Base-by-base conservation (phyloP, 2,888 invertebrate species). In the Sinopyrophorus schimmeli region DNA sequence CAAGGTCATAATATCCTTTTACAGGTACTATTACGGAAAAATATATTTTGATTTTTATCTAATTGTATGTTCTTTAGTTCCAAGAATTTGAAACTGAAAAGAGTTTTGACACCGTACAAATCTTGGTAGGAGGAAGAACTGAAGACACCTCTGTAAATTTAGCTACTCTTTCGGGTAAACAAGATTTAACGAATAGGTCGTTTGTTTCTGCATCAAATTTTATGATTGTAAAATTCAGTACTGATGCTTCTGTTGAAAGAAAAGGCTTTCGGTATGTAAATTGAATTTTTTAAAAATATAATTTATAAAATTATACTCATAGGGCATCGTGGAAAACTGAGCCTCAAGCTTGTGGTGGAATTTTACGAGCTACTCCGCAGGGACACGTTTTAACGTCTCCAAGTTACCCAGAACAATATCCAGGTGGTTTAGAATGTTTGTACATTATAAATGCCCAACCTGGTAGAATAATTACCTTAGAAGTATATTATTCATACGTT, bases 21-120 rank as follows among this genome's bases (percentile, higher is more conserved):
- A 59, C 91, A 91, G 75, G 80, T 80, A 68, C 43, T n/a, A n/a
- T n/a, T n/a, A n/a, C n/a, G n/a, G n/a, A n/a, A n/a, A n/a, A n/a
- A 15, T 6, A 14, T 7, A 14, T 16, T 34, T 20, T n/a, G n/a
- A n/a, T n/a, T n/a, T n/a, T n/a, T n/a, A 12, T 23, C 7, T 18
- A 18, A 41, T 32, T 42, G 28, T 26, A 31, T 26, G 14, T 39
- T 48, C 65, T 73, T 24, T 74, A 86, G 82, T 96, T 98, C 76
- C 94, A 94, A 79, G 93, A 93, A 76, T 96, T 98, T 74, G 94
- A 96, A 74, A 98, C 97, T 7, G 98, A 98, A 76, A 89, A 92
- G 74, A 88, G 92, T 63, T 94, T 94, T 67, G 98, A 98, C 74
- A 92, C 94, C 47, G 95, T 97, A 40, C 95, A 95, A 75, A 90